A percentile compares a stretch with the other conserved stretches of the same genome.
These are phyloP conservation scores for Eupleurogrammus muticus DNA, from an alignment of 2,797 vertebrate species.

Conservation along the genomic window DNA sequence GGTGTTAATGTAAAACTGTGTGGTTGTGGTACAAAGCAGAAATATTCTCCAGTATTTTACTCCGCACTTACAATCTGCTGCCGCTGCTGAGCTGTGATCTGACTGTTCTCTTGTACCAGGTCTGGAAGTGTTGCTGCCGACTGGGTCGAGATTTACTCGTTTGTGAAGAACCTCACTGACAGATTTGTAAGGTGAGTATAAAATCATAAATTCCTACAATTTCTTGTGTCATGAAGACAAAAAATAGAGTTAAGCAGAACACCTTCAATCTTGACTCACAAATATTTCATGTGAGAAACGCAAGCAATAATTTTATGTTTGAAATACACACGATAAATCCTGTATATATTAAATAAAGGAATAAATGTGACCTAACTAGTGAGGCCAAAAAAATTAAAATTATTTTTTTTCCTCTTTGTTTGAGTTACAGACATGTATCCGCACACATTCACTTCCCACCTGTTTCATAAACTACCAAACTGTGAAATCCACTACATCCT, in stretches of 20 bases:
- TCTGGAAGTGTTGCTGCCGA: constrained; percentile 90
- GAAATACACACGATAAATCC: too few species aligned
- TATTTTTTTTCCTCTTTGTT: too few species aligned
- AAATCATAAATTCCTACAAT: neutral
- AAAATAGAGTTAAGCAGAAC: neutral
- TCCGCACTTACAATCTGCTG: constrained; percentile 52
- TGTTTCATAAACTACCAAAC: constrained; percentile 49
- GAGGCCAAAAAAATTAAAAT: too few species aligned
- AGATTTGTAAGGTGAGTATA: constrained; percentile 93
- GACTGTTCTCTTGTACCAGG: constrained; percentile 77
- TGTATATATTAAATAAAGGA: too few species aligned
- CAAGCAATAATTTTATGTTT: neutral
- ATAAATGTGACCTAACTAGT: too few species aligned
- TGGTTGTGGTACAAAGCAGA: constrained; percentile 58
- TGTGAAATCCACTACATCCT: constrained; percentile 37
- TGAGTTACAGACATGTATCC: neutral
- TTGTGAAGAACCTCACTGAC: constrained; percentile 92
- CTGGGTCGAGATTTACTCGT: constrained; percentile 93
- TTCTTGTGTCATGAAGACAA: neutral
- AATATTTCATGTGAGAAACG: neutral
- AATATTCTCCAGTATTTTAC: constrained; percentile 55
- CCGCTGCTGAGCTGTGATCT: constrained; percentile 34
- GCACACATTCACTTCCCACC: constrained; percentile 47
- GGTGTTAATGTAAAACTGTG: constrained; percentile 63
- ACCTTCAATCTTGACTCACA: neutral